Base-by-base conservation (phyloP, 2,797 vertebrate genomes). In the Sebastes variabilis region DNA sequence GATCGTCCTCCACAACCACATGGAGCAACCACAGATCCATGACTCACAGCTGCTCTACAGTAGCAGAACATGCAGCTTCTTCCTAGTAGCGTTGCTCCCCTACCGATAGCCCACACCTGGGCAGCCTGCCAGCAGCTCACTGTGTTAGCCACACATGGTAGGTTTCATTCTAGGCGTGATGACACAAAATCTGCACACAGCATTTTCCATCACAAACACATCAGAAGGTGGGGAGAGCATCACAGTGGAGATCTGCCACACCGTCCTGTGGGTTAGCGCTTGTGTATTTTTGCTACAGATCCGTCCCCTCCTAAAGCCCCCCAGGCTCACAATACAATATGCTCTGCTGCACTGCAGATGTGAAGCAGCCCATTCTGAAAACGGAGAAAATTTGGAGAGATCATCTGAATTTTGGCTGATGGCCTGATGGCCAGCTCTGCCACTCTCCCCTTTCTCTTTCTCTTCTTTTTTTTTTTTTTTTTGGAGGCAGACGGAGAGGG, bases 61-160 rank as follows among this genome's bases (percentile, higher is more conserved):
- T 29, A 86, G 83, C 83, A 78, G 82, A 86, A 84, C 89, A 85
- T 79, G 88, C 80, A 62, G 84, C 83, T 89, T 84, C 90, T 92
- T 90, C 79, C 77, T 84, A 56, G 79, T 92, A 88, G 89, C 88
- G 88, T 88, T 72, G 74, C 80, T 82, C 85, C 85, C 88, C 89
- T 87, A 88, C 92, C 34, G 69, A 72, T 87, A 87, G 78, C 91
- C 92, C 92, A 90, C 93, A 89, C 90, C 88, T 71, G 79, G 92
- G 92, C 89, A 76, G 55, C 66, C 22, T 58, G 88, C 93, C 93
- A 92, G 87, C 90, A 72, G 84, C 92, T 92, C 92, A 90, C 93
- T 84, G 88, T 67, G 89, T 76, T 68, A 70, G 76, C 85, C 90
- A 89, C 90, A 92, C 94, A 89, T 85, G 83, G 84, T 87, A 84